phyloP scores from a whole-genome alignment of 2,113 vertebrate genomes.

The Nothocercus julius region DNA sequence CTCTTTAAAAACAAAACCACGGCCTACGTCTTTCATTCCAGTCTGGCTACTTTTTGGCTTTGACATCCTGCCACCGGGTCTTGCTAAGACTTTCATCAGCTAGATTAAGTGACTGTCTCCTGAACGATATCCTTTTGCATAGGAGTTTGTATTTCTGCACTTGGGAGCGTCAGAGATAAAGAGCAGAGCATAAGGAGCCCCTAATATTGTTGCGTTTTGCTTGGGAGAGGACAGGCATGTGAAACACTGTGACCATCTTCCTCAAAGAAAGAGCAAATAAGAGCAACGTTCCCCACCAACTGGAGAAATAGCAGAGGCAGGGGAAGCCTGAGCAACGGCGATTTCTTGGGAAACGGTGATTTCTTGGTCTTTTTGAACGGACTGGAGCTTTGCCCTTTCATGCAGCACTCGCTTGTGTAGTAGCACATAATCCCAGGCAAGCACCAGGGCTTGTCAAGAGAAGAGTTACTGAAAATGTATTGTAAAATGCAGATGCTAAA shows the following conservation, averaged over 20 bases:
- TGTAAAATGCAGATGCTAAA: background rate
- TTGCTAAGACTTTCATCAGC: background rate
- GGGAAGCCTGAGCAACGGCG: fast-evolving
- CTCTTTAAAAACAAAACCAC: background rate
- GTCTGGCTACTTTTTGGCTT: background rate
- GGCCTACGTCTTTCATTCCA: background rate
- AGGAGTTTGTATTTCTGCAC: background rate
- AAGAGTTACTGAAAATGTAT: background rate
- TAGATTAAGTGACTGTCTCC: background rate
- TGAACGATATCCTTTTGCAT: background rate
- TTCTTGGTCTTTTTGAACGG: background rate
- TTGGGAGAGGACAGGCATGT: background rate
- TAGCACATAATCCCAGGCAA: background rate
- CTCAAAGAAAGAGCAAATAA: background rate
- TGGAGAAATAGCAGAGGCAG: background rate
- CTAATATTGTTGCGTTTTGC: background rate
- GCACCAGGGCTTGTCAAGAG: background rate
- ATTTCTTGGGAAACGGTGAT: fast-evolving
- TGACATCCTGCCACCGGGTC: background rate
- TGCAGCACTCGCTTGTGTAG: background rate
- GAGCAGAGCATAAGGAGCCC: background rate
- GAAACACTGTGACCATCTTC: background rate
- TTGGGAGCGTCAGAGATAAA: background rate
- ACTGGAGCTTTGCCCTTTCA: background rate
- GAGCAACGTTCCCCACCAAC: background rate